Evolutionary conservation across 2,113 vertebrate species (phyloP), one percentile per base, ranked within the genome.

Genomic region (Mirza zaza): DNA sequence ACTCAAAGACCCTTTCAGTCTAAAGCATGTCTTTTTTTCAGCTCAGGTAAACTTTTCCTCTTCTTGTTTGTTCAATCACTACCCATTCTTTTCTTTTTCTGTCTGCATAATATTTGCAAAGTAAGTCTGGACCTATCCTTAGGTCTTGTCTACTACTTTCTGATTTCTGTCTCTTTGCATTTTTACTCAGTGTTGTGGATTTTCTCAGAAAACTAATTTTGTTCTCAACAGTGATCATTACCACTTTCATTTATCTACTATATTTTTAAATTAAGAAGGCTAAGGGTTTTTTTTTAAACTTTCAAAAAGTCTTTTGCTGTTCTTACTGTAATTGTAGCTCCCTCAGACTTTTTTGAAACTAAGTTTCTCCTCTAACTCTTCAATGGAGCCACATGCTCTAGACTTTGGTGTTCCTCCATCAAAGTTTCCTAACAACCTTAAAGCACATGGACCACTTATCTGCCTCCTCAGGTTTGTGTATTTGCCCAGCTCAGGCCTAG

Each of bases 171-270:
- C 21, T 90, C 50, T 85, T 48, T 71, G 8, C 36, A 71, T 55
- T 92, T 94, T 82, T 61, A 27, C 18, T 83, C 45, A 71, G 3
- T 36, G 27, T 68, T 55, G 1, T 70, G 57, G 1, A 57, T 71
- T 94, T 88, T 48, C 61, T 85, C 73, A 80, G 68, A 95, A 95
- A 81, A 80, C 1, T 52, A 76, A 36, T 94, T 89, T 89, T 94
- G 25, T 68, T 75, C 50, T 94, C 29, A 80, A 50, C 20, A 87
- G 21, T 82, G 21, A 87, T 57, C 34, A 83, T 14, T 45, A 90
- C 5, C 71, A 48, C 59, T 50, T 80, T n/a, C 25, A 65, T 77
- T 85, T 50, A 86, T 18, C 11, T 65, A 82, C 3, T 83, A 80
- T 6, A 34, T 13, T 86, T 87, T 82, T 63, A 57, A 82, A 71